These are phyloP conservation scores for Coturnix japonica DNA, from an alignment of 2,113 vertebrate species.

Conservation along the genomic window DNA sequence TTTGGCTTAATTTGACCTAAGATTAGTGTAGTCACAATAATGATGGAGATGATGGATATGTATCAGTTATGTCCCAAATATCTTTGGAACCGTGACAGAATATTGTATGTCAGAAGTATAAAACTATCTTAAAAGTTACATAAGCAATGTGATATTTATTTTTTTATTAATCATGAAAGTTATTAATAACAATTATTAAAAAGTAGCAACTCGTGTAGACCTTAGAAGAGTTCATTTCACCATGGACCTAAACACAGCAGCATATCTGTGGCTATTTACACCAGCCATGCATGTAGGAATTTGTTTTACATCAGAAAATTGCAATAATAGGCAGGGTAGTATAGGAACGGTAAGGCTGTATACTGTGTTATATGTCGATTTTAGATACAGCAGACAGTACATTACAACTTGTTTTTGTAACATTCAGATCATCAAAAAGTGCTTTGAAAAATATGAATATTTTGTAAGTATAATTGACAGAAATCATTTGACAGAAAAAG, in stretches of 20 bases:
- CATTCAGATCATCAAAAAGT: neutral
- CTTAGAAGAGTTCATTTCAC: slow-evolving; percentile 7
- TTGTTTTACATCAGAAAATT: slow-evolving; percentile 8
- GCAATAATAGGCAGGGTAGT: neutral
- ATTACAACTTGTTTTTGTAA: neutral
- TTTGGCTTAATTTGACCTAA: neutral
- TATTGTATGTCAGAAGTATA: neutral
- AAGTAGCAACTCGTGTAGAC: neutral
- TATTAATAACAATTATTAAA: slow-evolving; percentile 17
- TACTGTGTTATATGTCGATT: neutral
- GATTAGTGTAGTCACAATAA: neutral
- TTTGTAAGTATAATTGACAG: neutral
- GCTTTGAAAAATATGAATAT: slow-evolving; percentile 5
- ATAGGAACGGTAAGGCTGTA: neutral
- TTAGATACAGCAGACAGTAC: neutral
- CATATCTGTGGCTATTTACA: neutral
- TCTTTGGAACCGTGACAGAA: neutral
- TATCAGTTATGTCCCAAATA: neutral
- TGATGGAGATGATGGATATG: neutral
- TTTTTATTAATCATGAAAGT: neutral
- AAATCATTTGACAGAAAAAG: neutral
- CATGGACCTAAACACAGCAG: neutral
- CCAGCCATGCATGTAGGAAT: neutral
- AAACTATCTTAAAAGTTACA: neutral
- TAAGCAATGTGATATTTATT: neutral